Percentiles rank a stretch among this genome's conserved stretches.
Evolutionary conservation across 2,888 invertebrate genomes (phyloP).

Genomic region (Agrilus cyanescens): DNA sequence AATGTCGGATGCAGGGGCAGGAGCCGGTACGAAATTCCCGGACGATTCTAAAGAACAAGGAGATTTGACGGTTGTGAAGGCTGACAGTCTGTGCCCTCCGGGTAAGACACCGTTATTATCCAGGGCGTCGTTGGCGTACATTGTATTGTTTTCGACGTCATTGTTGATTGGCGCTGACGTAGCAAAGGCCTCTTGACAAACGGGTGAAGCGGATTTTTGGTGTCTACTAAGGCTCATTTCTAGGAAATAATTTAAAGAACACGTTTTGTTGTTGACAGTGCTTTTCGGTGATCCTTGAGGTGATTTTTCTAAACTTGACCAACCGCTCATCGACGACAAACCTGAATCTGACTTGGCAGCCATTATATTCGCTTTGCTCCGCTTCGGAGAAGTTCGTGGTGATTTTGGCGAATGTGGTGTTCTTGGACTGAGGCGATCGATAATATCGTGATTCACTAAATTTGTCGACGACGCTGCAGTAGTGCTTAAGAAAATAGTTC

Average conservation of each 20-base stretch:
- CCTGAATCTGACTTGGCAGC: conserved; percentile 78
- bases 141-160: conserved; percentile 5
- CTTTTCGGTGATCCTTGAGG: conserved; percentile 63
- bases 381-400: conserved; percentile 59
- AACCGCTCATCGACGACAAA: conserved; percentile 75
- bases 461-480: conserved; percentile 26
- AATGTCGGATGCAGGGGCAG: conserved; percentile 39
- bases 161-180: conserved; percentile 7
- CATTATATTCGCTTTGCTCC: conserved; percentile 53
- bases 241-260: conserved; percentile 19
- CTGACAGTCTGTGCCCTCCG: conserved; percentile 41
- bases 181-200: conserved; percentile 6
- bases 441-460: conserved; percentile 30
- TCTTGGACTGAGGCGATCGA: conserved; percentile 51
- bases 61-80: conserved; percentile 43
- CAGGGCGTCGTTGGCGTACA: conserved; percentile 13
- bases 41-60: conserved; percentile 38
- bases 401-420: conserved; percentile 56
- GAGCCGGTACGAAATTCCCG: conserved; percentile 42
- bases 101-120: conserved; percentile 28
- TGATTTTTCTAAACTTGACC: conserved; percentile 76
- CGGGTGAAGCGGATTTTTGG: conserved; percentile 6
- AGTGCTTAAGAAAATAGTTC: conserved; percentile 9
- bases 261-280: conserved; percentile 16
- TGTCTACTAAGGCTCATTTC: conserved; percentile 13